Evolutionary conservation across 2,113 vertebrate genomes (phyloP).

Genomic region (Chitala chitala): DNA sequence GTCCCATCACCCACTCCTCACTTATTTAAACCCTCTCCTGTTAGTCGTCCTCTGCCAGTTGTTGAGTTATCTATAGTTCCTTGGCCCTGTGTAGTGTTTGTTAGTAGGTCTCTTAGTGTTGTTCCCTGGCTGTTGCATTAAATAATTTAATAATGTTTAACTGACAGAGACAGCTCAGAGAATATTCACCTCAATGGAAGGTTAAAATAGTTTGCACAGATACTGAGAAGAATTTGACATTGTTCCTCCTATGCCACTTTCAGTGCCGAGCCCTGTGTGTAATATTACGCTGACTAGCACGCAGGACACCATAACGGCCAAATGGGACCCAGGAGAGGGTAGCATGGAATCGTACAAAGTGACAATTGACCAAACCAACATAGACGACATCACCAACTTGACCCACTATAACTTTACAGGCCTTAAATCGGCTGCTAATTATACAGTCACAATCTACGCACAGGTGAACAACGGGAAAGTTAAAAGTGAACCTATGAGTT

Average conservation of each 20-base stretch:
- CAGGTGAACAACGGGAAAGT: not conserved
- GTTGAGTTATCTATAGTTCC: too few relatives aligned
- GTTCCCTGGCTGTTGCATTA: too few relatives aligned
- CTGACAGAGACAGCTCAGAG: too few relatives aligned
- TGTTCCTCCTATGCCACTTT: not conserved
- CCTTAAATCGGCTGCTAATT: not conserved
- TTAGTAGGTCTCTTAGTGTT: too few relatives aligned
- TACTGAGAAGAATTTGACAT: not conserved
- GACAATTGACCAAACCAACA: rapidly evolving
- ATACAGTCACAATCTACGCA: slow-evolving; percentile 29
- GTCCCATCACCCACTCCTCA: too few relatives aligned
- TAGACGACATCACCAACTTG: rapidly evolving
- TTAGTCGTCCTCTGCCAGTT: too few relatives aligned
- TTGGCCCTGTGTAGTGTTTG: too few relatives aligned
- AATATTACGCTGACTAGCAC: rapidly evolving
- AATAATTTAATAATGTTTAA: too few relatives aligned
- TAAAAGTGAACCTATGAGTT: rapidly evolving
- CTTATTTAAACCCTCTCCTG: too few relatives aligned
- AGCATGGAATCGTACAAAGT: rapidly evolving
- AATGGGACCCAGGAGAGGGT: rapidly evolving
- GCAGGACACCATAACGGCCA: rapidly evolving
- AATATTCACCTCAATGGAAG: too few relatives aligned
- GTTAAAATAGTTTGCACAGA: too few relatives aligned
- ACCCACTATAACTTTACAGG: rapidly evolving
- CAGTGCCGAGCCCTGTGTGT: slow-evolving; percentile 36